A percentile compares a stretch with the other conserved stretches of the same genome.
phyloP scores from a whole-genome alignment of 2,888 invertebrate genomes.

The Caenorhabditis japonica region DNA sequence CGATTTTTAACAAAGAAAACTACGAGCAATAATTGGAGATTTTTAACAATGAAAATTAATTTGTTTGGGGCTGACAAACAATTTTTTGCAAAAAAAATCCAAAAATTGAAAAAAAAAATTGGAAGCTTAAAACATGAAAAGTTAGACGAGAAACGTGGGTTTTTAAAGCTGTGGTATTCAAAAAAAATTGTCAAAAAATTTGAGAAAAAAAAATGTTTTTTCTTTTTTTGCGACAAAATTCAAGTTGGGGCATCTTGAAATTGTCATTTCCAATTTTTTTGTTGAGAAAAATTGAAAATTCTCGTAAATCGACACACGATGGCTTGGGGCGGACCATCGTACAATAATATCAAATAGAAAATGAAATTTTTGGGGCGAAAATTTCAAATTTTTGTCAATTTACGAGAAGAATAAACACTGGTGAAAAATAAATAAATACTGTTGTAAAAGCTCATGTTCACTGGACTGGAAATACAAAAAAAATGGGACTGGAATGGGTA shows the following conservation, averaged over 20 bases:
- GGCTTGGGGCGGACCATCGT: conserved; percentile 22
- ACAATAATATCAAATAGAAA: background rate
- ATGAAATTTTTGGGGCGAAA: background rate
- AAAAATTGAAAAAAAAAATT: background rate
- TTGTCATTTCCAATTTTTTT: no score
- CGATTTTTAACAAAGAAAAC: background rate
- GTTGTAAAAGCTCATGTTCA: conserved; percentile 21
- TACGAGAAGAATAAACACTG: no score
- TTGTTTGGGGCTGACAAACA: conserved; percentile 26
- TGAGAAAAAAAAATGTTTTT: background rate
- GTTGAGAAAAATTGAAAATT: no score
- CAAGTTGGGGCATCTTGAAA: conserved; percentile 25
- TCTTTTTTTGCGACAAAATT: conserved; percentile 3
- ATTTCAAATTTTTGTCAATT: no score
- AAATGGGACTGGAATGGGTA: background rate
- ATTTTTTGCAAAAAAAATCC: background rate
- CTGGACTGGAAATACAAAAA: conserved; percentile 15
- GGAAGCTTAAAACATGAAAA: conserved; percentile 52
- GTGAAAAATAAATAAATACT: conserved; percentile 17
- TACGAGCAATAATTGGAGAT: background rate
- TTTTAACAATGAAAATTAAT: conserved; percentile 14
- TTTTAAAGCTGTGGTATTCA: conserved; percentile 8
- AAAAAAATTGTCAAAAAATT: conserved; percentile 11
- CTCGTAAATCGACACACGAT: background rate
- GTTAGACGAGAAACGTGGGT: conserved; percentile 21